Percentiles rank a stretch among this genome's conserved stretches.
These are phyloP conservation scores for Nematostella vectensis DNA, from an alignment of 92 coral and sea anemone species.

Conservation along the genomic window DNA sequence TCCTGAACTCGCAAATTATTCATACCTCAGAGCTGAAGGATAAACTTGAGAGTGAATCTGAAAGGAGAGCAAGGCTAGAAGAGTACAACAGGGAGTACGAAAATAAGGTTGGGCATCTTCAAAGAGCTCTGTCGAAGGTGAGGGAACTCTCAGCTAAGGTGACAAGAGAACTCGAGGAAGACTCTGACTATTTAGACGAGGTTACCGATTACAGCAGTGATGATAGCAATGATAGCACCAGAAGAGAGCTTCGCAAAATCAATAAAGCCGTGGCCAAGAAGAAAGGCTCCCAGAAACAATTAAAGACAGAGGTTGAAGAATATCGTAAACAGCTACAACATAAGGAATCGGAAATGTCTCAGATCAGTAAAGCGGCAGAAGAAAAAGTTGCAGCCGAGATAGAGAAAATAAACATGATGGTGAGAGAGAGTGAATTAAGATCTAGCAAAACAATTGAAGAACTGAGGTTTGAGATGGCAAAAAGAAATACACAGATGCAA, in stretches of 20 bases:
- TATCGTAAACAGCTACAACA: conserved; percentile 10
- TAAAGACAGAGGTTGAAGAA: conserved; percentile 12
- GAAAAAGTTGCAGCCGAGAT: conserved; percentile 1
- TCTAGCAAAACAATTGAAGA: conserved; percentile 24
- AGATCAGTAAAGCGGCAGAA: conserved; percentile 5
- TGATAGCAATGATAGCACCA: conserved; percentile 2
- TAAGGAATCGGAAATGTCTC: background rate
- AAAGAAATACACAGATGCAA: conserved; percentile 26
- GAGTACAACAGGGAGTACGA: conserved; percentile 23
- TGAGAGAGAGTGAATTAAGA: conserved; percentile 2
- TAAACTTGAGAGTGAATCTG: conserved; percentile 23
- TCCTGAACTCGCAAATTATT: conserved; percentile 23
- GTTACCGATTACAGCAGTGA: background rate
- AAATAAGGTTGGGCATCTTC: conserved; percentile 27
- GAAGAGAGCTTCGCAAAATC: conserved; percentile 13
- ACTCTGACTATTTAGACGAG: conserved; percentile 3
- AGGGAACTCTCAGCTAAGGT: conserved; percentile 22
- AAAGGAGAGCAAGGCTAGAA: conserved; percentile 25
- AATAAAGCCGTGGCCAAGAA: conserved; percentile 14
- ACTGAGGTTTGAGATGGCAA: conserved; percentile 24
- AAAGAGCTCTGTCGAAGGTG: conserved; percentile 12
- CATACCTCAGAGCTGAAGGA: conserved; percentile 29
- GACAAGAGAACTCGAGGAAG: conserved; percentile 24
- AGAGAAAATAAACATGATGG: background rate
- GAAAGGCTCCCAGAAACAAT: conserved; percentile 9